phyloP scores from a whole-genome alignment of 2,113 vertebrate species.

The Lagopus leucura region DNA sequence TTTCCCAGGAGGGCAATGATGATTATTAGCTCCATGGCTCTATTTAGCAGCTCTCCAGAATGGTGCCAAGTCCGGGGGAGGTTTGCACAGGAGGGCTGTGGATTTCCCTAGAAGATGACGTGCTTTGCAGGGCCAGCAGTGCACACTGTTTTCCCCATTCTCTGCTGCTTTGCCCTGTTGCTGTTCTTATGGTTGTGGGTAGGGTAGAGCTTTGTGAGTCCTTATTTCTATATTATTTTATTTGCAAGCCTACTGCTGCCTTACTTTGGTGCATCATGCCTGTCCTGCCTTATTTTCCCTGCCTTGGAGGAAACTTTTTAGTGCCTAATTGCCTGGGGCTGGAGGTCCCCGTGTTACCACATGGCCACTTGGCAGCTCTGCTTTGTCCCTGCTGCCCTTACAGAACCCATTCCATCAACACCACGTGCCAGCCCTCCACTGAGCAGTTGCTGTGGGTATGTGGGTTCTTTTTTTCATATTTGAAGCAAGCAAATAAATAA shows the following conservation, averaged over 20 bases:
- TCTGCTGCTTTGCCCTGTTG: background rate
- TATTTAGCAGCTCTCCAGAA: background rate
- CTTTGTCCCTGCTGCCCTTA: background rate
- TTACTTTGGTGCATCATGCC: background rate
- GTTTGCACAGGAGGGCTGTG: background rate
- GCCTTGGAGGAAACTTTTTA: rapidly evolving
- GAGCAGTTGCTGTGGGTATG: background rate
- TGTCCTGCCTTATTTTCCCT: slow-evolving; percentile 12
- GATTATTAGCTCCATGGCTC: background rate
- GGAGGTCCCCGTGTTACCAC: rapidly evolving
- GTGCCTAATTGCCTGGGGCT: rapidly evolving
- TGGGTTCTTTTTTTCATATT: background rate
- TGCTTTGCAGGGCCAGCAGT: background rate
- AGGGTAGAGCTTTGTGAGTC: background rate
- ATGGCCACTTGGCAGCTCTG: background rate
- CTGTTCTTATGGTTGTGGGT: rapidly evolving
- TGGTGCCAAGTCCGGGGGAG: background rate
- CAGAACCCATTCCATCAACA: rapidly evolving
- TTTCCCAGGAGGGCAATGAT: background rate
- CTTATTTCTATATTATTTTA: background rate
- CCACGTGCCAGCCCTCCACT: slow-evolving; percentile 33
- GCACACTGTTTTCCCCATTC: background rate
- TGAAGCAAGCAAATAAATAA: slow-evolving; percentile 41
- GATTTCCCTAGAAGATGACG: background rate
- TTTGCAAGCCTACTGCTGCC: background rate